Conservation (phyloP, 1,140 invertebrate species). For the Nixonia krombeini region DNA sequence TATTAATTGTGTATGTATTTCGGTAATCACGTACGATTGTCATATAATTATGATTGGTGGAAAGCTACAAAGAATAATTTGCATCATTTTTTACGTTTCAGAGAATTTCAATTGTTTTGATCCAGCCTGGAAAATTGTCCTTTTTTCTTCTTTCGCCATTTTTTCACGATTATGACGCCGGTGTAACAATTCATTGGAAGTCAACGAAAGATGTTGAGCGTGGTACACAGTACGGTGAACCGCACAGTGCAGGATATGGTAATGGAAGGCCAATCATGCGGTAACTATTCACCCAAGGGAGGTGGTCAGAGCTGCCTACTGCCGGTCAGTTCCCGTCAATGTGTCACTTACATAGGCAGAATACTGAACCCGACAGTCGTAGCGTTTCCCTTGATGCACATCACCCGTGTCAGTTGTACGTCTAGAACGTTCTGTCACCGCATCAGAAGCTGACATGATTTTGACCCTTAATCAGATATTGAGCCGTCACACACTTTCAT, state of each 20-base stretch:
- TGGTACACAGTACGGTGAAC: conserved; percentile 27
- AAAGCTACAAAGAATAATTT: too few species aligned
- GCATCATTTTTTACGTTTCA: too few species aligned
- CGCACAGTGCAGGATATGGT: conserved; percentile 63
- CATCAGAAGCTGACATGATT: conserved; percentile 44
- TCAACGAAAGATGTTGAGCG: conserved; percentile 11
- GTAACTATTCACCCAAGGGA: conserved; percentile 70
- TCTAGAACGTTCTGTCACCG: conserved; percentile 55
- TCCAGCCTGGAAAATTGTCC: too few species aligned
- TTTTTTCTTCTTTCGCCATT: not conserved
- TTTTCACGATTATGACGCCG: not conserved
- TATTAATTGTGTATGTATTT: too few species aligned
- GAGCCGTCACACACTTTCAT: conserved; percentile 6
- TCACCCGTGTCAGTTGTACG: conserved; percentile 52
- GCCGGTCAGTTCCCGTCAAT: conserved; percentile 70
- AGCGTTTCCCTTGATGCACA: conserved; percentile 60
- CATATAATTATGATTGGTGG: too few species aligned
- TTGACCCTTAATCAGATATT: conserved; percentile 20
- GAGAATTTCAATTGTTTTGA: too few species aligned
- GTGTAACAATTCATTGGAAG: conserved; percentile 2
- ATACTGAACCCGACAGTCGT: conserved; percentile 59
- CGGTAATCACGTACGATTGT: too few species aligned
- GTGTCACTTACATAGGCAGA: conserved; percentile 69
- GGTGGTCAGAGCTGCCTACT: conserved; percentile 65
- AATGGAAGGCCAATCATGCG: conserved; percentile 72